These are phyloP conservation scores for Eudasyphora cyanicolor DNA, from an alignment of 2,888 invertebrate species.

Conservation along the genomic window DNA sequence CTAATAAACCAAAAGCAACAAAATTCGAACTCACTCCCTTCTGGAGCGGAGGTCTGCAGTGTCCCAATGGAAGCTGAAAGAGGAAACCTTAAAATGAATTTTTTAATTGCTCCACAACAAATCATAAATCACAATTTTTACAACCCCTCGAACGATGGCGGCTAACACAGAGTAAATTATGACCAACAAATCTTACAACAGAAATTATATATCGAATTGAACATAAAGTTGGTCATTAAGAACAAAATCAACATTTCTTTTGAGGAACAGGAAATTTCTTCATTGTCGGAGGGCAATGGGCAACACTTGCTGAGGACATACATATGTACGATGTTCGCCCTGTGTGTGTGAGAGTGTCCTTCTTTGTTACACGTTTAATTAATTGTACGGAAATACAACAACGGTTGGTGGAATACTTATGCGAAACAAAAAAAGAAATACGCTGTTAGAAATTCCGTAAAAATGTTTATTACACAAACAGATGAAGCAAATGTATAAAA, in stretches of 20 bases:
- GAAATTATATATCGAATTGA: slow-evolving; percentile 51
- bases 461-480: slow-evolving; percentile 36
- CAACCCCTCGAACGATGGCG: neutral
- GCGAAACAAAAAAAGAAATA: neutral
- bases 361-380: slow-evolving; percentile 23
- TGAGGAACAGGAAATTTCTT: neutral
- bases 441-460: slow-evolving; percentile 17
- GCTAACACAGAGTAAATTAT: slow-evolving; percentile 6
- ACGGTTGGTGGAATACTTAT: neutral
- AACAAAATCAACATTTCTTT: slow-evolving; percentile 9
- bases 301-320: slow-evolving; percentile 28
- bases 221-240: slow-evolving; percentile 43
- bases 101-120: slow-evolving; percentile 50
- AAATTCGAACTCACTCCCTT: neutral
- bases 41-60: neutral
- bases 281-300: neutral
- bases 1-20: slow-evolving; percentile 40
- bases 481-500: slow-evolving; percentile 14
- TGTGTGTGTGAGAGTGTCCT: too few relatives aligned
- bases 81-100: slow-evolving; percentile 46
- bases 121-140: slow-evolving; percentile 57
- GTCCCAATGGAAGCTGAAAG: neutral
- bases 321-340: neutral
- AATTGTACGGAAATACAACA: slow-evolving; percentile 29
- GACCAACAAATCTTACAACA: slow-evolving; percentile 33